A percentile compares a stretch with the other conserved stretches of the same genome.
These are phyloP conservation scores for Smittia sp. DNA, from an alignment of 2,888 invertebrate genomes.

Conservation along the genomic window DNA sequence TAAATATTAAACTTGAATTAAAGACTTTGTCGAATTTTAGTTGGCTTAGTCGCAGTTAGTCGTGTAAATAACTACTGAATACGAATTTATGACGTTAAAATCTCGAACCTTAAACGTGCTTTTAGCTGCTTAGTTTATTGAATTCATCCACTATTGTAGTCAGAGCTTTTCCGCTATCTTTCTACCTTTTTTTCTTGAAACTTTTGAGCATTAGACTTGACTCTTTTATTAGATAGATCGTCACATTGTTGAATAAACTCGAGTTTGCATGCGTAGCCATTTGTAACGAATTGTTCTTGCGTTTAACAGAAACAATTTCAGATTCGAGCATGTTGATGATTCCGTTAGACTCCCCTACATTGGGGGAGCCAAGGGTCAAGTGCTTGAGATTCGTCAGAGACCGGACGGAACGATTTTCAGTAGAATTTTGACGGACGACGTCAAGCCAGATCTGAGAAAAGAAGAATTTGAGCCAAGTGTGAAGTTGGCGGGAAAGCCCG, in stretches of 20 bases:
- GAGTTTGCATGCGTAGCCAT: not conserved
- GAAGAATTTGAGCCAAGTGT: slow-evolving; percentile 43
- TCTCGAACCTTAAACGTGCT: too few relatives aligned
- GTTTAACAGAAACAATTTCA: slow-evolving; percentile 31
- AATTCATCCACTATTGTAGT: too few relatives aligned
- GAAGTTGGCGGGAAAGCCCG: slow-evolving; percentile 42
- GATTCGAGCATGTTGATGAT: slow-evolving; percentile 42
- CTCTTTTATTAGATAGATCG: not conserved
- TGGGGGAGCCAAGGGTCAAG: slow-evolving; percentile 70
- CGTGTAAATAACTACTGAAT: too few relatives aligned
- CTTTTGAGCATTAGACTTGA: too few relatives aligned
- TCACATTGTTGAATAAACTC: not conserved
- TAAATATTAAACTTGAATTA: too few relatives aligned
- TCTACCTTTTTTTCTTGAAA: not conserved
- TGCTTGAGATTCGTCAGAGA: slow-evolving; percentile 60
- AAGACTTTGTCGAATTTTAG: too few relatives aligned
- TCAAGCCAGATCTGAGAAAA: slow-evolving; percentile 53
- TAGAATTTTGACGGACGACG: slow-evolving; percentile 50
- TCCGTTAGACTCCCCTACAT: slow-evolving; percentile 62
- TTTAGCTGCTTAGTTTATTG: too few relatives aligned
- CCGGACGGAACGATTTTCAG: slow-evolving; percentile 56
- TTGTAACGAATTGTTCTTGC: not conserved
- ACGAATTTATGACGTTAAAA: too few relatives aligned
- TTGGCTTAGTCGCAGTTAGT: too few relatives aligned
- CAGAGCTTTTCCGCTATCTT: too few relatives aligned